Percentiles rank a stretch among this genome's conserved stretches.
Evolutionary conservation across 2,113 vertebrate species (phyloP).

Genomic region (Tapirus terrestris): DNA sequence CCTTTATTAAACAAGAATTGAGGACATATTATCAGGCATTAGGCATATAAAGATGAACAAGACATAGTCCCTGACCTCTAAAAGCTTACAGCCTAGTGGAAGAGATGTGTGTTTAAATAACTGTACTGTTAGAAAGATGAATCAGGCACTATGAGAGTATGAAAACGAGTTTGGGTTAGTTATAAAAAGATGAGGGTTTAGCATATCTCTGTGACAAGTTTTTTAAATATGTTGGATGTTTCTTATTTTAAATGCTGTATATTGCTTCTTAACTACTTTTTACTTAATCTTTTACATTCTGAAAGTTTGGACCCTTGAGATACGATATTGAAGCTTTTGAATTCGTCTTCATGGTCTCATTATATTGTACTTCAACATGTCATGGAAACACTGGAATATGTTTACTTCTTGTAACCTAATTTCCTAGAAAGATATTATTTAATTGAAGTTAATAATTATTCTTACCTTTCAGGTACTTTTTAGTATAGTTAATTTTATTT

Average conservation of each 20-base stretch:
- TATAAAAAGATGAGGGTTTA: not conserved
- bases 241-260: not conserved
- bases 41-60: not conserved
- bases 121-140: not conserved
- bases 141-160: not conserved
- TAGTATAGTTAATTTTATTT: slow-evolving; percentile 41
- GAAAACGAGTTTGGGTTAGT: not conserved
- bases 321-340: not conserved
- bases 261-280: slow-evolving; percentile 41
- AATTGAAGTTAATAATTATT: slow-evolving; percentile 38
- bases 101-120: not conserved
- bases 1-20: not conserved
- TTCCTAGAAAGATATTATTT: slow-evolving; percentile 7
- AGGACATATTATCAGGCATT: not conserved
- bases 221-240: not conserved
- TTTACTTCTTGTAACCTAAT: not conserved
- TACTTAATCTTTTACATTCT: slow-evolving; percentile 16
- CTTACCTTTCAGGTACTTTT: slow-evolving; percentile 6
- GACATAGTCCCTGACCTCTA: not conserved
- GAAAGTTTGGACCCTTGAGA: not conserved
- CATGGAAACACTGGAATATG: not conserved
- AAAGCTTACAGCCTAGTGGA: not conserved
- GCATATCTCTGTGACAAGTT: not conserved
- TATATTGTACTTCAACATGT: not conserved
- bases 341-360: slow-evolving; percentile 24